These are phyloP conservation scores for Octopus bimaculoides DNA, from an alignment of 1,140 invertebrate species.

Conservation along the genomic window DNA sequence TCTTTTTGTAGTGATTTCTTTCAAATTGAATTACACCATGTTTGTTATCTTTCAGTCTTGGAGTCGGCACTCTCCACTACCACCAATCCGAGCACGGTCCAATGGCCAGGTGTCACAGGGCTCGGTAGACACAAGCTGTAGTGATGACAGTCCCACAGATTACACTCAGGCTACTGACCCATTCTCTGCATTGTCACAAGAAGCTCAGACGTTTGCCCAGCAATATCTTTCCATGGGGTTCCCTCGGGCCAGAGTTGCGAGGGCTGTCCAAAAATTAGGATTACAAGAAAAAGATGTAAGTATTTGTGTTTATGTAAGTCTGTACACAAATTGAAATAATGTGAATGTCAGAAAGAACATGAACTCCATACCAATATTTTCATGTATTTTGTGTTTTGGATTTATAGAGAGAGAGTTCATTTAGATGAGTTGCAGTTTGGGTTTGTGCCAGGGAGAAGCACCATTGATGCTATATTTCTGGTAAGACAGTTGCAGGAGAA, in stretches of 20 bases:
- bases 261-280: constrained; percentile 72
- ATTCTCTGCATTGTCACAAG: constrained; percentile 62
- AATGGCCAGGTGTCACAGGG: not conserved
- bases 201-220: constrained; percentile 68
- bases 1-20: no score
- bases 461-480: no score
- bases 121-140: not conserved
- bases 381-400: no score
- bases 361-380: no score
- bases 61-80: constrained; percentile 36
- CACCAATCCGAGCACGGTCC: constrained; percentile 13
- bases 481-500: no score
- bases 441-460: no score
- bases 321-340: no score
- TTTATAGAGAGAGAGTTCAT: no score
- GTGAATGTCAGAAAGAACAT: no score
- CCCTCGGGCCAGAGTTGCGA: constrained; percentile 71
- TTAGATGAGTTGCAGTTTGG: no score
- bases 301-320: not conserved
- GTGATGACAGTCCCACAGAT: constrained; percentile 13
- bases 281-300: constrained; percentile 81
- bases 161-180: constrained; percentile 52
- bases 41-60: constrained; percentile 31
- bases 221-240: constrained; percentile 83
- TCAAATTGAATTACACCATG: not conserved